Percentiles rank a stretch among this genome's conserved stretches.
Evolutionary conservation across 2,113 vertebrate species (phyloP).

Genomic region (Tichodroma muraria): DNA sequence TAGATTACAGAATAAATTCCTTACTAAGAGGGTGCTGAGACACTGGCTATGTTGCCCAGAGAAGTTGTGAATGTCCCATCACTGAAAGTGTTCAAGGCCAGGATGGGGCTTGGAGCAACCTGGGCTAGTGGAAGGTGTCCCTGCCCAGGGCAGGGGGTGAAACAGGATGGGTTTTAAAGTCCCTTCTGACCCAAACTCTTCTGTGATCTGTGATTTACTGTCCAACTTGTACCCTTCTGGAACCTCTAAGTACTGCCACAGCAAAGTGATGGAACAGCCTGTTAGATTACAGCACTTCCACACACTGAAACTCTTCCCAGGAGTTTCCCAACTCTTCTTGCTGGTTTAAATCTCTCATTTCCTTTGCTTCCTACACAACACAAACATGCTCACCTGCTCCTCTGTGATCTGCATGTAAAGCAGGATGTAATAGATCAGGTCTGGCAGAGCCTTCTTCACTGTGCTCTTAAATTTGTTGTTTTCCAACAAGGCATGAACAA

Average conservation of each 20-base stretch:
- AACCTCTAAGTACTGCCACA: neutral
- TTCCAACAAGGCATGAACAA: slow-evolving; percentile 94
- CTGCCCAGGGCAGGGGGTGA: neutral
- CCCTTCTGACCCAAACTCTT: neutral
- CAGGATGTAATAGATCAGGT: slow-evolving; percentile 96
- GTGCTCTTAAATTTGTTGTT: slow-evolving; percentile 97
- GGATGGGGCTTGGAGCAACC: neutral
- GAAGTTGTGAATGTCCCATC: neutral
- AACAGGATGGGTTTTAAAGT: neutral
- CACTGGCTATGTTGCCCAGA: neutral
- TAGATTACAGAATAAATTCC: neutral
- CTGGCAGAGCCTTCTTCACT: slow-evolving; percentile 93
- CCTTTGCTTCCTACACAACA: neutral
- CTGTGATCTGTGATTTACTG: neutral
- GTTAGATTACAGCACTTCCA: neutral
- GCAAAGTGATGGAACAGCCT: neutral
- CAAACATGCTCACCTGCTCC: slow-evolving; percentile 75
- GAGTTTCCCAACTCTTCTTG: too few relatives aligned
- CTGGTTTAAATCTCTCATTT: neutral
- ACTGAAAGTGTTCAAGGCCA: neutral
- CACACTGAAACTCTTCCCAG: neutral
- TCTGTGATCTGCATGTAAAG: slow-evolving; percentile 99
- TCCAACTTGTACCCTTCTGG: neutral
- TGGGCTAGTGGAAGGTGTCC: neutral
- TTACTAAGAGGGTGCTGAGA: neutral